Percentiles rank a stretch among this genome's conserved stretches.
phyloP scores from a whole-genome alignment of 2,888 invertebrate species.

The Panzeria rudis region DNA sequence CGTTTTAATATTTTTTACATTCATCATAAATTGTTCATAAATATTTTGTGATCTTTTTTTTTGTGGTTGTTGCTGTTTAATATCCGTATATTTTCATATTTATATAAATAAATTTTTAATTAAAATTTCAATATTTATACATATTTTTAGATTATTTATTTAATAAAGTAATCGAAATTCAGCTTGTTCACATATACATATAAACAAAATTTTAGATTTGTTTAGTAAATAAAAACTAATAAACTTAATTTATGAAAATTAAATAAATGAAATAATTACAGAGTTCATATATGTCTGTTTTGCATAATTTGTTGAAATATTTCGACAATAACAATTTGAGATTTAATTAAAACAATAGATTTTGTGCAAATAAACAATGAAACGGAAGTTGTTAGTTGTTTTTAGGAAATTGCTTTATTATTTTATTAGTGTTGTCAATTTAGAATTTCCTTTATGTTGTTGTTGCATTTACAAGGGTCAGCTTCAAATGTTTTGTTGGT shows the following conservation, averaged over 20 bases:
- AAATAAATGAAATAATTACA: neutral
- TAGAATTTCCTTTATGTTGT: slow-evolving; percentile 50
- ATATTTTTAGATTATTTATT: slow-evolving; percentile 6
- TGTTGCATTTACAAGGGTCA: slow-evolving; percentile 62
- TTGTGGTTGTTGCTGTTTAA: neutral
- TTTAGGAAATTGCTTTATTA: neutral
- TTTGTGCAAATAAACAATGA: neutral
- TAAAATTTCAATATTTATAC: neutral
- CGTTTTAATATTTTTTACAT: slow-evolving; percentile 54
- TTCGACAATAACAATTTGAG: neutral
- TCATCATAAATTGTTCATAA: slow-evolving; percentile 63
- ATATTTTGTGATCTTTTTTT: slow-evolving; percentile 41
- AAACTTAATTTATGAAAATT: neutral
- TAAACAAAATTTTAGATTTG: neutral
- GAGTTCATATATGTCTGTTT: neutral
- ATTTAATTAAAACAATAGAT: neutral
- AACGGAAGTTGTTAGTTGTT: neutral
- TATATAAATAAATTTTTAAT: slow-evolving; percentile 14
- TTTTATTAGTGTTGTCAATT: slow-evolving; percentile 60
- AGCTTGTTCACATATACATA: neutral
- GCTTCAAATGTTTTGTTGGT: slow-evolving; percentile 35
- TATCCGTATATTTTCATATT: slow-evolving; percentile 5
- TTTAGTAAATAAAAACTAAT: neutral
- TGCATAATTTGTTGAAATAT: neutral
- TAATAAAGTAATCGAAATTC: slow-evolving; percentile 16